Base-by-base conservation (phyloP, 2,888 invertebrate genomes). In the Hesperia comma region DNA sequence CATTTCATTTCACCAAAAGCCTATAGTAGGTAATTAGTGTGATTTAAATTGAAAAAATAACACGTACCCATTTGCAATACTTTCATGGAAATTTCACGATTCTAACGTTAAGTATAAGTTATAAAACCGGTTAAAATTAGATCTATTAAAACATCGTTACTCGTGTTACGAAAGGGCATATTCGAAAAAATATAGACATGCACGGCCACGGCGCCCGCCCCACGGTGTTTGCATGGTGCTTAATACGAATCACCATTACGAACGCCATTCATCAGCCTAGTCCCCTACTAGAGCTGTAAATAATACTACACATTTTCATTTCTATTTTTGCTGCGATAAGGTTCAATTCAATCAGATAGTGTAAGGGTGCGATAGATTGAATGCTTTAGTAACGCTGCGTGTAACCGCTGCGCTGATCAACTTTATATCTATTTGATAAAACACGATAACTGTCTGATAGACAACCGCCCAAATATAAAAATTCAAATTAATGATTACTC, bases 141-240 rank as follows among this genome's bases (percentile, higher is more conserved):
- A 26, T 57, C 37, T 40, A 63, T 57, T 57, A 63, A 51, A 63
- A 49, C 37, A 37, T 63, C 56, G 46, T 57, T 57, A 63, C 49
- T 62, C 10, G 37, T n/a, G 14, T 33, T 55, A n/a, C 32, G 62
- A 54, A 63, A n/a, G 37, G 33, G 37, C 17, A 40, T 63, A 57
- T 63, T 57, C 49, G n/a, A 62, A 57, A 63, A 63, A 63, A 63
- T 63, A 63, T 63, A 57, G 56, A 63, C 49, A 57, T 57, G 49
- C 56, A 32, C 43, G 12, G 26, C 26, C 26, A 5, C 26, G 26
- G n/a, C 57, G 49, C 49, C 56, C 77, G 73, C 71, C 74, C 73
- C 73, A 72, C 69, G 71, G 71, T 75, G 76, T 77, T 79, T 75
- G 78, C 73, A 74, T 73, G 74, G 74, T 72, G 75, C 72, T 76